A percentile compares a stretch with the other conserved stretches of the same genome.
These are phyloP conservation scores for Ptychobarbus kaznakovi DNA, from an alignment of 2,797 vertebrate species.

Conservation along the genomic window DNA sequence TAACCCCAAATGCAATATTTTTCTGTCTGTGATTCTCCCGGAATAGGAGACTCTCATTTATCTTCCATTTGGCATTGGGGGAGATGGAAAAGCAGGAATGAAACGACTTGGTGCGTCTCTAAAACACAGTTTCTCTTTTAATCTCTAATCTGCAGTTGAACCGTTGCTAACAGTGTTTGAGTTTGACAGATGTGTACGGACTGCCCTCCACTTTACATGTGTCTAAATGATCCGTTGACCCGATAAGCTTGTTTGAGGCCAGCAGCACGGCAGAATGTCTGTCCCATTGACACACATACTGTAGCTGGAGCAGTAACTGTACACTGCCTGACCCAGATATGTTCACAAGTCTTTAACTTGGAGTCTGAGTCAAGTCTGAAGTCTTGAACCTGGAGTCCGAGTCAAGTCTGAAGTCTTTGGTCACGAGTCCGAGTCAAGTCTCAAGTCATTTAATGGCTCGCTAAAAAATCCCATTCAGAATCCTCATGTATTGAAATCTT, in stretches of 20 bases:
- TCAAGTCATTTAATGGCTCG: no score
- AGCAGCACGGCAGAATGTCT: background rate
- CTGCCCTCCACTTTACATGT: background rate
- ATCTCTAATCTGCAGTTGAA: slow-evolving; percentile 12
- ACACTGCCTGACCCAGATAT: slow-evolving; percentile 2
- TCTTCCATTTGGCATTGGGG: background rate
- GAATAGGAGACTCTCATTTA: background rate
- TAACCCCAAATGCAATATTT: background rate
- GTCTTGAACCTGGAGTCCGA: no score
- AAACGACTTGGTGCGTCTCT: background rate
- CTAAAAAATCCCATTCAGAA: no score
- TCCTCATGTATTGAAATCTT: no score
- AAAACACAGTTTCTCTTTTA: background rate
- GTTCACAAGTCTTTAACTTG: no score
- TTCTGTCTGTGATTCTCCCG: background rate
- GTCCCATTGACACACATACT: slow-evolving; percentile 33
- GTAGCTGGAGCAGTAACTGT: background rate
- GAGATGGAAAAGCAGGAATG: background rate
- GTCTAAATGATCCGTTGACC: background rate
- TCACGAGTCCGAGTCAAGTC: no score
- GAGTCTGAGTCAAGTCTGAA: no score
- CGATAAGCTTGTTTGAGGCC: slow-evolving; percentile 3
- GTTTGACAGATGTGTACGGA: background rate
- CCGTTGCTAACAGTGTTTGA: background rate
- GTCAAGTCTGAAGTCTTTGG: no score